These are phyloP conservation scores for Ennomos quercinarius DNA, from an alignment of 2,888 invertebrate species.

Conservation along the genomic window DNA sequence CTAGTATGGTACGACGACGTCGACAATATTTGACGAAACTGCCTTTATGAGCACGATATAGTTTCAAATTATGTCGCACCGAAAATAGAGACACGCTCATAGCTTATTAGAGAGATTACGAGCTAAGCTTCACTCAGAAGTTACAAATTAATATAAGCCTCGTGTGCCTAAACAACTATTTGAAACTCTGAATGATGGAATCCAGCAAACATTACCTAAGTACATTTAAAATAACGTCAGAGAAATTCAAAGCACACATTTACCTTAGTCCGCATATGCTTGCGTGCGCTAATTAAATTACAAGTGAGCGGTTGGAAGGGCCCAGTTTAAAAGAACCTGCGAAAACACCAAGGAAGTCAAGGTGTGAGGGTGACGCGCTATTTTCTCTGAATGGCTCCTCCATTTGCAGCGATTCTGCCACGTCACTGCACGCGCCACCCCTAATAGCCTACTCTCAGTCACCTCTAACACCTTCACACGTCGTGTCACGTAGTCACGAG, in stretches of 20 bases:
- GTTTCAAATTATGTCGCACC: conserved; percentile 35
- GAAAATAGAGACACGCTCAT: conserved; percentile 37
- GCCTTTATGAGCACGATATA: conserved; percentile 44
- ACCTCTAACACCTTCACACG: conserved; percentile 58
- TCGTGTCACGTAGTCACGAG: conserved; percentile 61
- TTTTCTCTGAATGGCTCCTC: conserved; percentile 62
- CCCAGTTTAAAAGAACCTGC: conserved; percentile 44
- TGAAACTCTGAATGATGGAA: conserved; percentile 9
- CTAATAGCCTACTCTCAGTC: conserved; percentile 55
- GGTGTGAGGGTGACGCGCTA: conserved; percentile 54
- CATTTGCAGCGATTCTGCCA: conserved; percentile 64
- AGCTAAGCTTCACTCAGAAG: conserved; percentile 15
- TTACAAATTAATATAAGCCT: conserved; percentile 18
- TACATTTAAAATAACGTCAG: conserved; percentile 2
- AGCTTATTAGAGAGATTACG: conserved; percentile 32
- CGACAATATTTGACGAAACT: conserved; percentile 47
- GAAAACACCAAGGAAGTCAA: conserved; percentile 48
- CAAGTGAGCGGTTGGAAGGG: conserved; percentile 34
- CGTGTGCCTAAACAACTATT: not conserved
- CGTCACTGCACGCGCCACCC: conserved; percentile 64
- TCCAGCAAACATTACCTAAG: not conserved
- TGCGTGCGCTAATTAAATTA: conserved; percentile 36
- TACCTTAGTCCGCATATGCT: conserved; percentile 1
- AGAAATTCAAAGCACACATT: conserved; percentile 1
- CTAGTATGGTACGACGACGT: conserved; percentile 43